Evolutionary conservation across 2,888 invertebrate genomes (phyloP).

Genomic region (Folsomia manolachei): DNA sequence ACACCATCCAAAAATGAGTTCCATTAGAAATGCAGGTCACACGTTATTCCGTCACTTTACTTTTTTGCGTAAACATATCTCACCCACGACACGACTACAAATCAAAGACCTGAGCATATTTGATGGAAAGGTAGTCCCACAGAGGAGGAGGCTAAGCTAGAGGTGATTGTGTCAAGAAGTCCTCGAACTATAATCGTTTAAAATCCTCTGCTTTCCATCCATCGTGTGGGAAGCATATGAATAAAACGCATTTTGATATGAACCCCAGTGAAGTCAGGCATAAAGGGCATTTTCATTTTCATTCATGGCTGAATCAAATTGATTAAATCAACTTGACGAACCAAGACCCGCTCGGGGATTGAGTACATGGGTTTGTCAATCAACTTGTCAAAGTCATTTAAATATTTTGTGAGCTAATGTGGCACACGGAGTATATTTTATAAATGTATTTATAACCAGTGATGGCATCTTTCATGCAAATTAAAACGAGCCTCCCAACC

Average conservation of each 20-base stretch:
- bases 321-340: background rate
- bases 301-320: background rate
- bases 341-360: background rate
- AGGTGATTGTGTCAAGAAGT: background rate
- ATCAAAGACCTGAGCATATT: no score
- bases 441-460: background rate
- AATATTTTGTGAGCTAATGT: background rate
- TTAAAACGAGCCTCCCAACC: no score
- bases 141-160: background rate
- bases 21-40: constrained; percentile 18
- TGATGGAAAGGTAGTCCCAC: no score
- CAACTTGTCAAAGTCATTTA: background rate
- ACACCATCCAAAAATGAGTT: background rate
- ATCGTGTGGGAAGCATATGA: background rate
- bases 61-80: background rate
- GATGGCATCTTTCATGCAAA: no score
- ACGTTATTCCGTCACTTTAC: constrained; percentile 6
- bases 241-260: background rate
- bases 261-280: no score
- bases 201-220: no score
- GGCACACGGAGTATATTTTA: background rate
- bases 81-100: no score
- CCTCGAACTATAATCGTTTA: background rate
- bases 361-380: background rate
- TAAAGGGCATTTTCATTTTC: background rate